Evolutionary conservation across 2,797 vertebrate species (phyloP), one percentile per base, ranked within the genome.

Genomic region (Threskiornis aethiopicus): DNA sequence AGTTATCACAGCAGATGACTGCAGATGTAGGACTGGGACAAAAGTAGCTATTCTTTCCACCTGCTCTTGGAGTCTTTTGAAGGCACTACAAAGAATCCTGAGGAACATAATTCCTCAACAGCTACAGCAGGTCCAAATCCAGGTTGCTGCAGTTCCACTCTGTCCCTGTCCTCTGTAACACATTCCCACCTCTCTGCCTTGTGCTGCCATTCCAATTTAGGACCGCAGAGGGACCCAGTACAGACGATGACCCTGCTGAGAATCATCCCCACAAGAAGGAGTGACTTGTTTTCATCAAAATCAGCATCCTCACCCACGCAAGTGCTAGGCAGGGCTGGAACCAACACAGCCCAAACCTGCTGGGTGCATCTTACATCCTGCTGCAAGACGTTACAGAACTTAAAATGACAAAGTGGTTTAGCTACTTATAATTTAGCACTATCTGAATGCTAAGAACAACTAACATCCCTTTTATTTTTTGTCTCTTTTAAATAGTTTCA

Each of bases 141-240:
- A 73, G 25, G 22, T 8, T 90, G 65, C 46, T 72, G 18, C 61
- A 76, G n/a, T 31, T 49, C 41, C 11, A 19, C 29, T 81, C 46
- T 25, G 44, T 10, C 11, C 42, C 66, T 20, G 10, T 22, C 31
- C 26, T 35, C 39, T 16, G 4, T 28, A 54, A 41, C 33, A 44
- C n/a, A n/a, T 41, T 66, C 51, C 42, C 41, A 81, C 25, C 35
- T 47, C 65, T 90, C 65, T 62, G 44, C 31, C 41, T 51, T 0
- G 0, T 52, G 21, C 42, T 39, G 16, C 37, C 21, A 4, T n/a
- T 39, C 37, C 0, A 0, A 9, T 16, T 59, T 25, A 35, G 13
- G 9, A 41, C 16, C 2, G 0, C 33, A 75, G 41, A 79, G 66
- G 17, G 22, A 78, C 10, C 13, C 20, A 20, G 44, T 19, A 33